Evolutionary conservation across 2,888 invertebrate genomes (phyloP).

Genomic region (Mesorhabditis belari): DNA sequence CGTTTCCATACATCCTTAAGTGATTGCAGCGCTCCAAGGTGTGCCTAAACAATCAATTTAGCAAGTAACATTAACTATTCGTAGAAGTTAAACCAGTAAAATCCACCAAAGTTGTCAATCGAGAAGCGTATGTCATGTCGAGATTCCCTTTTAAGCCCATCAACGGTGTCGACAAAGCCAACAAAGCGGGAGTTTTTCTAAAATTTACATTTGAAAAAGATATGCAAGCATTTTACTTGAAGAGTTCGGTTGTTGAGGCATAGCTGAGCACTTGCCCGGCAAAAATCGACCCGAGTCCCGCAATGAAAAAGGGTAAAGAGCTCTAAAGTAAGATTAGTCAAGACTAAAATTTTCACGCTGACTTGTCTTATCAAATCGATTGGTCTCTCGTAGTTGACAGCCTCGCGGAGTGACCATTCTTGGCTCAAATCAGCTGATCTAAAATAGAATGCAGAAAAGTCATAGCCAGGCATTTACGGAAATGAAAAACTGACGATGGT

Average conservation of each 20-base stretch:
- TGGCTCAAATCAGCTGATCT: not conserved
- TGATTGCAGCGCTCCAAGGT: not conserved
- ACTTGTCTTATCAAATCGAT: not conserved
- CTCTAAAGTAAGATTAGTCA: not conserved
- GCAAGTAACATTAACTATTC: too few relatives aligned
- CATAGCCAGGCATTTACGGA: too few relatives aligned
- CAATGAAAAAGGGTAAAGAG: not conserved
- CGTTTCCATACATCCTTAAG: not conserved
- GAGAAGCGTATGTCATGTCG: constrained; percentile 88
- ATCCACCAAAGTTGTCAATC: constrained; percentile 69
- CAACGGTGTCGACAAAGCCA: constrained; percentile 69
- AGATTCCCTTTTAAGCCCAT: constrained; percentile 83
- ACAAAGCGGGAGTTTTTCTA: constrained; percentile 12
- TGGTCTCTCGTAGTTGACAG: not conserved
- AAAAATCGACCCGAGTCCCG: not conserved
- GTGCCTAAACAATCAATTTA: not conserved
- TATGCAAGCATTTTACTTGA: not conserved
- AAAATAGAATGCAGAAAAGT: too few relatives aligned
- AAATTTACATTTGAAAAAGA: too few relatives aligned
- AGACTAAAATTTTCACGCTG: not conserved
- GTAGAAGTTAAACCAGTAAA: constrained; percentile 30
- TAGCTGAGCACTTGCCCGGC: not conserved
- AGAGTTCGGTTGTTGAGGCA: not conserved
- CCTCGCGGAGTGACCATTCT: not conserved
- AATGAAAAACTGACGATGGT: too few relatives aligned